Evolutionary conservation across 1,140 invertebrate genomes (phyloP).

Genomic region (Temnothorax longispinosus): DNA sequence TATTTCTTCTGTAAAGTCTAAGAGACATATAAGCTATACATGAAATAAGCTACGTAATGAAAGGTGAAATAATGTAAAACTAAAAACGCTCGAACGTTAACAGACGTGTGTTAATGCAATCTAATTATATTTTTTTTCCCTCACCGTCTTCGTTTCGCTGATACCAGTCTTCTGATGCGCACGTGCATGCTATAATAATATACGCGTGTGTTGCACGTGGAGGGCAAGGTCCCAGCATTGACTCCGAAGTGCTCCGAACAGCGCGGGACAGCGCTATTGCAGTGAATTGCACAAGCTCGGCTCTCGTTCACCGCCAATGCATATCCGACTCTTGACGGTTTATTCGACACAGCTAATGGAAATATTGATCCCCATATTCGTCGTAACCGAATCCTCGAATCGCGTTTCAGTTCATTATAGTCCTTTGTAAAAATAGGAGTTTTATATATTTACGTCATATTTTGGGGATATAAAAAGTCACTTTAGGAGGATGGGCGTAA

Average conservation of each 20-base stretch:
- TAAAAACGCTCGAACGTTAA: neutral
- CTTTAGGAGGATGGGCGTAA: neutral
- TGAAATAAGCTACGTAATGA: constrained; percentile 1
- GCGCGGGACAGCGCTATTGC: constrained; percentile 62
- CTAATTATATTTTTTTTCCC: neutral
- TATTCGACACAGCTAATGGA: neutral
- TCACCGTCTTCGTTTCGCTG: neutral
- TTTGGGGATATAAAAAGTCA: neutral
- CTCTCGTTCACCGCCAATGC: constrained; percentile 54
- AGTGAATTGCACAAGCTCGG: constrained; percentile 66
- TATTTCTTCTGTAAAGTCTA: too few species aligned
- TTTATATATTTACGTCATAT: neutral
- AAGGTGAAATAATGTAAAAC: neutral
- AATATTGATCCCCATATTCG: neutral
- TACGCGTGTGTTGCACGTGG: constrained; percentile 38
- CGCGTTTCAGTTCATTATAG: neutral
- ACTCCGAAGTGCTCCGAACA: constrained; percentile 68
- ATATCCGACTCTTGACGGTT: constrained; percentile 19
- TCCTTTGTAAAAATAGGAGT: neutral
- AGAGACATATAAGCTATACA: neutral
- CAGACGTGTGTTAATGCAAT: constrained; percentile 5
- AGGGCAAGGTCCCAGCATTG: constrained; percentile 76
- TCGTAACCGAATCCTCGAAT: constrained; percentile 10
- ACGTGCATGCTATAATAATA: constrained; percentile 55
- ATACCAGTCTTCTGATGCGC: constrained; percentile 41